phyloP scores from a whole-genome alignment of 2,113 vertebrate genomes.

The Helogale parvula region DNA sequence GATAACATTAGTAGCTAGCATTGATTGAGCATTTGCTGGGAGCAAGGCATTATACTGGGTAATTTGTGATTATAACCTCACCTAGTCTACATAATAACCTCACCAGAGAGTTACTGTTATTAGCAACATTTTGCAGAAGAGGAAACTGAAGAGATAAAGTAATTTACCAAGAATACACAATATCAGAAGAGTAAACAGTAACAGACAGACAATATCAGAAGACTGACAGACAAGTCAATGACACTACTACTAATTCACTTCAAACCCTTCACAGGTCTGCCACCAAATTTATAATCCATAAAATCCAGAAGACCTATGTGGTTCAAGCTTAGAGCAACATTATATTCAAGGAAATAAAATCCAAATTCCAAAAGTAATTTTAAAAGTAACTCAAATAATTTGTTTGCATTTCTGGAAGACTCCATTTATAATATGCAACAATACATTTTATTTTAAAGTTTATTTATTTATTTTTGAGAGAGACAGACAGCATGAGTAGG shows the following conservation, averaged over 20 bases:
- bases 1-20: background rate
- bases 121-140: background rate
- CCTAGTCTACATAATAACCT: background rate
- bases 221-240: background rate
- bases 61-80: background rate
- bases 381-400: constrained; percentile 33
- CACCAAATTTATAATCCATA: background rate
- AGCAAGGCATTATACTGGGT: background rate
- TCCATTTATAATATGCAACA: background rate
- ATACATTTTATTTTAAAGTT: background rate
- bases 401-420: background rate
- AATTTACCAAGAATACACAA: background rate
- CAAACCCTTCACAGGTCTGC: background rate
- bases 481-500: too few relatives aligned
- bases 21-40: background rate
- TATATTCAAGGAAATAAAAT: constrained; percentile 20
- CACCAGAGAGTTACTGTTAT: background rate
- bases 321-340: background rate
- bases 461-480: too few relatives aligned
- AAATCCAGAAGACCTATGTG: background rate
- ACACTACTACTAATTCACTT: background rate
- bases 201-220: too few relatives aligned
- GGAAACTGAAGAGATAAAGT: background rate
- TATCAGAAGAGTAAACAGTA: background rate
- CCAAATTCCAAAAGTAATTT: background rate